Conservation (phyloP, 1,140 invertebrate species). For the Drosophila tani region DNA sequence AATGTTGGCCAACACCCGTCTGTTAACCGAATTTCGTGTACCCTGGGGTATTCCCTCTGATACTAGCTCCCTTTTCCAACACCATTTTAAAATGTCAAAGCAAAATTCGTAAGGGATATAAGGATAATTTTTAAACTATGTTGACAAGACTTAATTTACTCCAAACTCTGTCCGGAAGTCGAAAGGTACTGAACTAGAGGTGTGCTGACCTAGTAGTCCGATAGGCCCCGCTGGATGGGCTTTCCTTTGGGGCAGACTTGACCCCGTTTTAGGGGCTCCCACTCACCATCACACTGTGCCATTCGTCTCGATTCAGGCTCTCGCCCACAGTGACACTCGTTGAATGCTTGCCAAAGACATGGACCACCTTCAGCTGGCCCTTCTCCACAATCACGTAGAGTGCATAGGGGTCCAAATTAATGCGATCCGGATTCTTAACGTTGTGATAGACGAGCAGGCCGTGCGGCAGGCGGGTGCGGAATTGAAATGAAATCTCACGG, state of each 20-base stretch:
- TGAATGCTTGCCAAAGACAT: slow-evolving; percentile 93
- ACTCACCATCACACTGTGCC: slow-evolving; percentile 92
- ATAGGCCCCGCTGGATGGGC: slow-evolving; percentile 11
- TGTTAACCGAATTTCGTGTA: slow-evolving; percentile 23
- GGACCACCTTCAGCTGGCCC: slow-evolving; percentile 95
- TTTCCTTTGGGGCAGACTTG: slow-evolving; percentile 35
- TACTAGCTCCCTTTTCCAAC: neutral
- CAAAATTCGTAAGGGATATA: neutral
- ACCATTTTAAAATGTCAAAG: too few relatives aligned
- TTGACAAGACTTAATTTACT: neutral
- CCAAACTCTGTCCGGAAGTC: neutral
- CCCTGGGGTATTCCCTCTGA: slow-evolving; percentile 2
- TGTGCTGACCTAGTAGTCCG: neutral
- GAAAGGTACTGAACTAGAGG: too few relatives aligned
- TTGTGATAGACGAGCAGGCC: slow-evolving; percentile 95
- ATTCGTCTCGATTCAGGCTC: slow-evolving; percentile 94
- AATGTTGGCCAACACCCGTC: slow-evolving; percentile 45
- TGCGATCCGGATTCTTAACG: slow-evolving; percentile 92
- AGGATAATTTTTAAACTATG: neutral
- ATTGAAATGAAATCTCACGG: slow-evolving; percentile 94
- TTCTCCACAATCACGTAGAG: slow-evolving; percentile 95
- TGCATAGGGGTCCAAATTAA: slow-evolving; percentile 92
- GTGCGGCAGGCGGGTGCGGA: slow-evolving; percentile 93
- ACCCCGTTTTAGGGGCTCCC: slow-evolving; percentile 26
- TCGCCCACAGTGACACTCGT: slow-evolving; percentile 94